Base-by-base conservation (phyloP, 1,140 invertebrate genomes). In the Trypoxylus dichotomus region DNA sequence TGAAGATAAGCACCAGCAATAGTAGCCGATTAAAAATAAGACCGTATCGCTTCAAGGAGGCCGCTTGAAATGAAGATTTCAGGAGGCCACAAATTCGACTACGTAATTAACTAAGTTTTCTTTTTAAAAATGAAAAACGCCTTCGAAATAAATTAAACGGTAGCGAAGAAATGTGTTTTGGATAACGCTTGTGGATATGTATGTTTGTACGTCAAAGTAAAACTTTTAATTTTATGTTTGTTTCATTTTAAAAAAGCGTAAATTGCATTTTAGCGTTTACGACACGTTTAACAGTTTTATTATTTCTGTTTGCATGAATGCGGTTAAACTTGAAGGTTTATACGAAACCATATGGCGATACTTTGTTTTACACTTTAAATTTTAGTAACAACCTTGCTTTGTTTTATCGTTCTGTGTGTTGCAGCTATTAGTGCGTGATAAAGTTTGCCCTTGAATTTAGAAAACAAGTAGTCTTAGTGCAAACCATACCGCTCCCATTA, bases 391-490 rank as follows among this genome's bases (percentile, higher is more conserved):
- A 19, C 43, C 43, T 47, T 47, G 43, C 43, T 47, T 58, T 58
- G 47, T 58, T 58, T 58, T 21, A 13, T 37, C 10, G 32, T 8
- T 37, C 32, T 7, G 32, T 37, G 5, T 37, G 32, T 37, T 37
- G 10, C 32, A 8, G 32, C 32, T 37, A 37, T 37, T 37, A 37
- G 10, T 37, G 15, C 24, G 5, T 24, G 60, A 68, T 68, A 68
- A 68, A 68, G 11, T 68, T 13, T 24, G 3, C 7, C 60, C 60
- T 68, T 68, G 60, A 68, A 68, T 68, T 68, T 68, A 25, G 21
- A 68, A 68, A 68, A 68, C 60, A 68, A 68, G 60, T 27, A 24
- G 60, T 21, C 13, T 68, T 68, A 68, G 27, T 68, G 60, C 21
- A 24, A 68, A 68, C 24, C 24, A 63, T 19, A 68, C 60, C 11